Conservation (phyloP, 2,888 invertebrate genomes). For the Apantesis nais region DNA sequence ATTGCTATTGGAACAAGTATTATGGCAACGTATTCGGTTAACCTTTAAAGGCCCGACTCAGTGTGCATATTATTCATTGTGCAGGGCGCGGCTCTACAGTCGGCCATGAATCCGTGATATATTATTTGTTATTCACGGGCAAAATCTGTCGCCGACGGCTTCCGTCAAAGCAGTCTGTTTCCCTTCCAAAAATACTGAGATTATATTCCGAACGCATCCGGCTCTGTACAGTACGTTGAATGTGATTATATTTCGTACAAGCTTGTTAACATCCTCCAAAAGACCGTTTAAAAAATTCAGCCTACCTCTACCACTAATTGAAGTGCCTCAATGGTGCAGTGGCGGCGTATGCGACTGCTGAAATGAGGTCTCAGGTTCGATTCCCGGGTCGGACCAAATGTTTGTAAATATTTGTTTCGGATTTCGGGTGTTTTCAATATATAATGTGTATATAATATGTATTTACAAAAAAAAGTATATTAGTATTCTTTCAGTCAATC, state of each 20-base stretch:
- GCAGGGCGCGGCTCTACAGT: conserved; percentile 51
- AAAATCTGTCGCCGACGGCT: conserved; percentile 71
- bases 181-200: conserved; percentile 75
- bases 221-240: conserved; percentile 61
- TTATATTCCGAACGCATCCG: conserved; percentile 70
- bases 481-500: no score
- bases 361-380: no score
- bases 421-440: no score
- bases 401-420: no score
- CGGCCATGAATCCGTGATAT: conserved; percentile 72
- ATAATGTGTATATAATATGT: no score
- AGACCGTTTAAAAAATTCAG: conserved; percentile 44
- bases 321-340: no score
- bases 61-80: conserved; percentile 52
- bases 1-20: conserved; percentile 54
- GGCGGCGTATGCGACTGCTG: no score
- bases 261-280: conserved; percentile 57
- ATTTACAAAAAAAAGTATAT: no score
- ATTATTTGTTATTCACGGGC: conserved; percentile 70
- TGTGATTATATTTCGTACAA: conserved; percentile 62
- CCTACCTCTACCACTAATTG: no score
- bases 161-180: conserved; percentile 69
- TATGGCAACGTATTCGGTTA: conserved; percentile 62
- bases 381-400: no score
- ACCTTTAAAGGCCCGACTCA: conserved; percentile 67